Base-by-base conservation (phyloP, 2,113 vertebrate species). In the Erythrocebus patas region DNA sequence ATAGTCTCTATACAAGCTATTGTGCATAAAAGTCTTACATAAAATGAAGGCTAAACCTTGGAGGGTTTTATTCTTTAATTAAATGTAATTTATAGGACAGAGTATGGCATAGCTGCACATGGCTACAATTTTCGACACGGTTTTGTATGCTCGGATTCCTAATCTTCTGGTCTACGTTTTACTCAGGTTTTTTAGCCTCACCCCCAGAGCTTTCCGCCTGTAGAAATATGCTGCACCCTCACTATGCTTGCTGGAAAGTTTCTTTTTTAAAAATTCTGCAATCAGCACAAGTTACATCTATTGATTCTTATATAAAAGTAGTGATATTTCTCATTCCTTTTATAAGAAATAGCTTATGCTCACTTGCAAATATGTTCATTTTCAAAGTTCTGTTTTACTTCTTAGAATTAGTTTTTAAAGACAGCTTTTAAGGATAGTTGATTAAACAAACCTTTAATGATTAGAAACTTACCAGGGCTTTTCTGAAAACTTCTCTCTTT, bases 351-450 rank as follows among this genome's bases (percentile, higher is more conserved):
- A 86, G 22, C 38, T 93, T 81, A 93, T 17, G 8, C 70, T 18
- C 20, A 72, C 81, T 91, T 94, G 23, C 78, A 95, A 88, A 38
- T n/a, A 78, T 81, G 82, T 91, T 95, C 9, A 72, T 66, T 93
- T 94, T 94, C 27, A 72, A 88, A 91, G 27, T 57, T 93, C 12
- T 22, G 32, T 12, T 76, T 91, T 66, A 75, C 25, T 25, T 81
- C 97, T 91, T 17, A 82, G 78, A 97, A 75, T 90, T 55, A 38
- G 2, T 55, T 95, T 96, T 85, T 89, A 89, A 93, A 64, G 38
- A 43, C 6, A 64, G 8, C 8, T 90, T 89, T 95, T 61, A 93
- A 96, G 40, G 32, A 90, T 43, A 84, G 11, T 87, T 92, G 40
- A 81, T 90, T 45, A 93, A 94, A 70, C 13, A 61, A 55, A 14